These are phyloP conservation scores for Drosophila pallidifrons DNA, from an alignment of 1,140 invertebrate genomes.

Conservation along the genomic window DNA sequence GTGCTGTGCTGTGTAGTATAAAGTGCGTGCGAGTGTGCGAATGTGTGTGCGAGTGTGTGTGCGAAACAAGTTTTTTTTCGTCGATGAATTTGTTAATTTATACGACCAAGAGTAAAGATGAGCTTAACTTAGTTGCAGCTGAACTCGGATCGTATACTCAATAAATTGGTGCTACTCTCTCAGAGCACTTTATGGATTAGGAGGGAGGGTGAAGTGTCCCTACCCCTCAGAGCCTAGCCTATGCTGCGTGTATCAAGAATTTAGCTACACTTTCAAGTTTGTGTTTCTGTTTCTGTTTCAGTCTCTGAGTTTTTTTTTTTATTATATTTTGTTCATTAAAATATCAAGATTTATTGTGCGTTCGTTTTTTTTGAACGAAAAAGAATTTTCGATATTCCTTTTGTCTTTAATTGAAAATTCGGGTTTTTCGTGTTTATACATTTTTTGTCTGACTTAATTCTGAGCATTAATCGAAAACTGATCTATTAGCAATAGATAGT, in stretches of 20 bases:
- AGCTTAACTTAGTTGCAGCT: slow-evolving; percentile 54
- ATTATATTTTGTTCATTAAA: slow-evolving; percentile 54
- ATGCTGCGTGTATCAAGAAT: slow-evolving; percentile 73
- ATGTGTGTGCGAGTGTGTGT: slow-evolving; percentile 57
- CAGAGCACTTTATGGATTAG: background rate
- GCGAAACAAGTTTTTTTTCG: slow-evolving; percentile 53
- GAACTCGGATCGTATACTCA: slow-evolving; percentile 64
- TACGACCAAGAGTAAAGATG: slow-evolving; percentile 74
- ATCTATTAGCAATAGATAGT: slow-evolving; percentile 69
- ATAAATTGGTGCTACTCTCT: slow-evolving; percentile 54
- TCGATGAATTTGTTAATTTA: slow-evolving; percentile 71
- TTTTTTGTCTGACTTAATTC: slow-evolving; percentile 66
- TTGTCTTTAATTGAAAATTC: slow-evolving; percentile 81
- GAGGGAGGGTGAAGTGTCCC: slow-evolving; percentile 23
- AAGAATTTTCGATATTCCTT: slow-evolving; percentile 58
- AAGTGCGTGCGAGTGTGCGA: slow-evolving; percentile 50
- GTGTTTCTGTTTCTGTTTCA: slow-evolving; percentile 48
- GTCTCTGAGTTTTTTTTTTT: slow-evolving; percentile 16
- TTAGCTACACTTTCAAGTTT: slow-evolving; percentile 75
- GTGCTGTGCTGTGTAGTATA: slow-evolving; percentile 6
- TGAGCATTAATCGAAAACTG: slow-evolving; percentile 66
- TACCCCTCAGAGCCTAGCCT: slow-evolving; percentile 19
- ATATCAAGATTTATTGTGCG: slow-evolving; percentile 68
- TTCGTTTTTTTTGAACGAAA: slow-evolving; percentile 43
- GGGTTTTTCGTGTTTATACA: slow-evolving; percentile 75